A percentile compares a stretch with the other conserved stretches of the same genome.
Conservation (phyloP, 64 coral and sea anemone species). For the Actinia tenebrosa region DNA sequence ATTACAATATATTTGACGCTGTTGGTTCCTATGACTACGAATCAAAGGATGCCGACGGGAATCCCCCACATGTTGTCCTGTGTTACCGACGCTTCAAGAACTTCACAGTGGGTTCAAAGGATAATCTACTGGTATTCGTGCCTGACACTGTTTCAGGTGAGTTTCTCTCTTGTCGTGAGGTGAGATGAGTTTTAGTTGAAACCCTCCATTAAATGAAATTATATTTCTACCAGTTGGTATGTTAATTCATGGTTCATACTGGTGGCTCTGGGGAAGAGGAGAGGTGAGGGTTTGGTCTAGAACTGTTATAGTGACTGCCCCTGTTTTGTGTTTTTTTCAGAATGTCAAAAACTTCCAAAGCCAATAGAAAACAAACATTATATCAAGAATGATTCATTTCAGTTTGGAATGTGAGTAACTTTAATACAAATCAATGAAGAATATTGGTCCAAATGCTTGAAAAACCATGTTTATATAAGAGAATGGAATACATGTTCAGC, state of each 20-base stretch:
- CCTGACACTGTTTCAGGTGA: neutral
- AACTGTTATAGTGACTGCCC: too few relatives aligned
- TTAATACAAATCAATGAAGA: too few relatives aligned
- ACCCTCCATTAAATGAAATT: too few relatives aligned
- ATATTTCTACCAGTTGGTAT: neutral
- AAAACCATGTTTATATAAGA: too few relatives aligned
- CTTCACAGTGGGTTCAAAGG: neutral
- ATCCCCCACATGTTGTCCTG: slow-evolving; percentile 29
- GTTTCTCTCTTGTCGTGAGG: neutral
- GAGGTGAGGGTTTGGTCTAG: neutral
- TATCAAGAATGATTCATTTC: slow-evolving; percentile 33
- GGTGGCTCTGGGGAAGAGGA: neutral
- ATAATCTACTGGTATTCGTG: neutral
- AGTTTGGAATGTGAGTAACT: slow-evolving; percentile 38
- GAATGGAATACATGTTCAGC: too few relatives aligned
- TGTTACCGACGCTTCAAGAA: slow-evolving; percentile 44
- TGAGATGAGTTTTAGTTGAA: neutral
- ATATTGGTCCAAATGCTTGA: too few relatives aligned
- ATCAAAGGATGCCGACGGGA: neutral
- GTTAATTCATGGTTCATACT: neutral
- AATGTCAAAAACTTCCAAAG: neutral
- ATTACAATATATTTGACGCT: slow-evolving; percentile 45
- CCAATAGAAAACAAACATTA: slow-evolving; percentile 3
- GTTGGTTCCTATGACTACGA: slow-evolving; percentile 71
- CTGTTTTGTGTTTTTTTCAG: neutral